Percentiles rank a stretch among this genome's conserved stretches.
These are phyloP conservation scores for Ceyx cyanopectus DNA, from an alignment of 2,113 vertebrate genomes.

Conservation along the genomic window DNA sequence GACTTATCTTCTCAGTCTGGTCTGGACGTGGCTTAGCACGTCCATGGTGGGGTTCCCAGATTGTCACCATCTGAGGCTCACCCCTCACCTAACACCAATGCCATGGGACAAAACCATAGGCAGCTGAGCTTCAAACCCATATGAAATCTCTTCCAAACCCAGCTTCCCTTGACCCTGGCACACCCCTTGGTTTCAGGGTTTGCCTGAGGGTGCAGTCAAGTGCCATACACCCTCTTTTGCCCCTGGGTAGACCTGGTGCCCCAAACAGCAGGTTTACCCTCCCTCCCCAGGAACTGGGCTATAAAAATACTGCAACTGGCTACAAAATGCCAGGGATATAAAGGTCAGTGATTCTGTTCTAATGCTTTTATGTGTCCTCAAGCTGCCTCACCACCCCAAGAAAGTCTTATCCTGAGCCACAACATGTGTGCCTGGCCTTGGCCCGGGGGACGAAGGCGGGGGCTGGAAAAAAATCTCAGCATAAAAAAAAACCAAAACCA, in stretches of 20 bases:
- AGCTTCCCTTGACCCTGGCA: fast-evolving
- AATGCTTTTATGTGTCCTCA: background rate
- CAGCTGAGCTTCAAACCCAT: background rate
- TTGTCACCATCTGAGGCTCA: background rate
- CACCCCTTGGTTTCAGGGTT: background rate
- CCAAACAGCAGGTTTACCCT: background rate
- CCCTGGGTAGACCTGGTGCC: background rate
- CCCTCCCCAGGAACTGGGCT: background rate
- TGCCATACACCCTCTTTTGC: background rate
- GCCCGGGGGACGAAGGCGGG: background rate
- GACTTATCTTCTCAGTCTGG: background rate
- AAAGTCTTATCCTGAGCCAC: background rate
- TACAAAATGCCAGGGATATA: fast-evolving
- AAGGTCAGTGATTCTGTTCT: background rate
- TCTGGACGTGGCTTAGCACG: background rate
- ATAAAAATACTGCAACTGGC: background rate
- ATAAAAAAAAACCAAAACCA: conserved; percentile 28
- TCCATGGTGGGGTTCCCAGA: background rate
- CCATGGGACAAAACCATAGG: background rate
- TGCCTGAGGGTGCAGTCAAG: background rate
- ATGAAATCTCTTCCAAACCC: fast-evolving
- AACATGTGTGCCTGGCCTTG: conserved; percentile 35
- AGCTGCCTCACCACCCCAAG: background rate
- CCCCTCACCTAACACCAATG: background rate
- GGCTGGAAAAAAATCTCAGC: conserved; percentile 41